Evolutionary conservation across 2,113 vertebrate species (phyloP).

Genomic region (Acanthochromis polyacanthus): DNA sequence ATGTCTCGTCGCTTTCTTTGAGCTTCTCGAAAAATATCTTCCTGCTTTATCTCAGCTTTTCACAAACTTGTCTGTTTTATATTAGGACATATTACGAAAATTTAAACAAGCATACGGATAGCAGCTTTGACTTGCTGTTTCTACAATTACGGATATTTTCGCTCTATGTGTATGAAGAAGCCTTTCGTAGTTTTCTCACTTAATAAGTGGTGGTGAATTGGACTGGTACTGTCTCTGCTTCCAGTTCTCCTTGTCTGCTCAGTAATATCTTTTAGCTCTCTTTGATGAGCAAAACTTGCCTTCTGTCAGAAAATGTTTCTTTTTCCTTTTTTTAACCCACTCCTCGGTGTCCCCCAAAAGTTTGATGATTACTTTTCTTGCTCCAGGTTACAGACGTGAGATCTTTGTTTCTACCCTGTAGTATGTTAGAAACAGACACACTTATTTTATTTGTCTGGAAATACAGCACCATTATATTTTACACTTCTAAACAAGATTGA

Average conservation of each 20-base stretch:
- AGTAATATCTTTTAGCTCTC: conserved; percentile 16
- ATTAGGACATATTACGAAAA: background rate
- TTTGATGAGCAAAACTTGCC: conserved; percentile 40
- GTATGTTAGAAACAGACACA: conserved; percentile 40
- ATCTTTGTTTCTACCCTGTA: conserved; percentile 40
- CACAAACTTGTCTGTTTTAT: conserved; percentile 14
- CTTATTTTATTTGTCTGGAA: conserved; percentile 39
- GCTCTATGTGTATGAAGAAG: background rate
- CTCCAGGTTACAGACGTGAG: conserved; percentile 63
- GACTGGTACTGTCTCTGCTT: conserved; percentile 25
- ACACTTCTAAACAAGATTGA: conserved; percentile 64
- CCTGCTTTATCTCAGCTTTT: conserved; percentile 40
- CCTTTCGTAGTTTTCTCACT: background rate
- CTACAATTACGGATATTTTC: conserved; percentile 5
- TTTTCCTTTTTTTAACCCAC: background rate
- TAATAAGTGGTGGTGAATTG: conserved; percentile 14
- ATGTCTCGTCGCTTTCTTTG: conserved; percentile 39
- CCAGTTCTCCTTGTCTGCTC: conserved; percentile 15
- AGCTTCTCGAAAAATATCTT: conserved; percentile 39
- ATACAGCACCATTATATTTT: conserved; percentile 52
- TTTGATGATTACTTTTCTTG: conserved; percentile 62
- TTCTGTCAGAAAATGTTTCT: conserved; percentile 37
- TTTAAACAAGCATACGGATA: background rate
- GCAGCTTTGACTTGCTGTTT: conserved; percentile 18
- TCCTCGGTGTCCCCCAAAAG: conserved; percentile 30